Percentiles rank a stretch among this genome's conserved stretches.
Evolutionary conservation across 2,888 invertebrate species (phyloP).

Genomic region (Diabrotica balteata): DNA sequence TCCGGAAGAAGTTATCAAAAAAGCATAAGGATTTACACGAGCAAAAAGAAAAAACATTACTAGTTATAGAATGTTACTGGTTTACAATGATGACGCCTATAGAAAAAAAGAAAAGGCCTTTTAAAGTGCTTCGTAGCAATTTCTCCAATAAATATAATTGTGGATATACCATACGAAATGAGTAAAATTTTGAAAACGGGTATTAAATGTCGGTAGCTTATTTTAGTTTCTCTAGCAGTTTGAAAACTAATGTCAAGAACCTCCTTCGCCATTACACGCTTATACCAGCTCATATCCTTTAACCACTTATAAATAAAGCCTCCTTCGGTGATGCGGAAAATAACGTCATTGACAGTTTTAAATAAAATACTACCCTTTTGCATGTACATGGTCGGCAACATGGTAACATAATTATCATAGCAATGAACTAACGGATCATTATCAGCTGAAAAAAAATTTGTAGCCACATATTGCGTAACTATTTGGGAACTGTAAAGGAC

Average conservation of each 20-base stretch:
- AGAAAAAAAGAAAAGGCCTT: no score
- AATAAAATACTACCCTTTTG: neutral
- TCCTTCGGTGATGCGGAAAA: neutral
- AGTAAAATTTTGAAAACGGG: neutral
- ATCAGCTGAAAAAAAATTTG: neutral
- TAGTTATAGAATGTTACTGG: no score
- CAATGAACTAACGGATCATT: constrained; percentile 6
- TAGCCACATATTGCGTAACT: neutral
- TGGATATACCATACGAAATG: neutral
- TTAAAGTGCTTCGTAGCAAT: neutral
- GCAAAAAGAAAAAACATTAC: no score
- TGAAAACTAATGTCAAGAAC: neutral
- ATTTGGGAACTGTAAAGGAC: constrained; percentile 37
- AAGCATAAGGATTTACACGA: no score
- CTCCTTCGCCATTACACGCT: neutral
- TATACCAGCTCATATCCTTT: neutral
- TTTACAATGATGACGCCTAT: no score
- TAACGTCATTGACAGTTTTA: neutral
- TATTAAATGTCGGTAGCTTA: constrained; percentile 1
- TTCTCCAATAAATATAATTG: constrained; percentile 1
- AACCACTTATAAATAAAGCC: constrained; percentile 10
- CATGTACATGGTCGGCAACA: constrained; percentile 8
- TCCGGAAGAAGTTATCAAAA: no score
- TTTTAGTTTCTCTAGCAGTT: neutral
- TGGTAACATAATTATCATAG: neutral